A percentile compares a stretch with the other conserved stretches of the same genome.
Evolutionary conservation across 2,113 vertebrate species (phyloP).

Genomic region (Osmerus eperlanus): DNA sequence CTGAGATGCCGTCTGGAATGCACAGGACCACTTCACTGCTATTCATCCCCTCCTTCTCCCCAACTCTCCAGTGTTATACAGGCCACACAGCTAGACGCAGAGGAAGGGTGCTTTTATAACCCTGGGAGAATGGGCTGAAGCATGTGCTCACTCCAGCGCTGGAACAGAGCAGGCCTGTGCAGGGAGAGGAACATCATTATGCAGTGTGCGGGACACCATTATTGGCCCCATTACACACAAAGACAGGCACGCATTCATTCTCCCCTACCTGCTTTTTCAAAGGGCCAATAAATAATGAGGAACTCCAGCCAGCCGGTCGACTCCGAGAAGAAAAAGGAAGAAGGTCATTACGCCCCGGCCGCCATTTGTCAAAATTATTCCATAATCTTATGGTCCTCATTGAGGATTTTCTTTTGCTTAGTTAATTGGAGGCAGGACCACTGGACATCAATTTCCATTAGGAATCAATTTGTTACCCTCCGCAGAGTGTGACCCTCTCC

Average conservation of each 20-base stretch:
- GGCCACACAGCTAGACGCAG: constrained; percentile 31
- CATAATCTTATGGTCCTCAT: constrained; percentile 60
- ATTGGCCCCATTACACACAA: constrained; percentile 77
- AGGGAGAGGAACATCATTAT: constrained; percentile 65
- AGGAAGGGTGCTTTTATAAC: constrained; percentile 27
- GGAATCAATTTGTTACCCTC: constrained; percentile 60
- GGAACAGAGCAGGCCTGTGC: constrained; percentile 49
- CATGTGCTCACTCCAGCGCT: constrained; percentile 30
- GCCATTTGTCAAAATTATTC: constrained; percentile 79
- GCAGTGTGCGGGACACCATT: constrained; percentile 68
- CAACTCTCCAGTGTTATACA: constrained; percentile 1
- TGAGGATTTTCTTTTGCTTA: constrained; percentile 63
- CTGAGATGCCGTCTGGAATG: no score
- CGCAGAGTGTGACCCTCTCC: constrained; percentile 43
- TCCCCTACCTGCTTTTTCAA: constrained; percentile 75
- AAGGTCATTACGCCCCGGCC: constrained; percentile 64
- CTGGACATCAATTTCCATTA: constrained; percentile 72
- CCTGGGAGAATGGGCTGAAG: constrained; percentile 22
- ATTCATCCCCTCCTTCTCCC: not conserved
- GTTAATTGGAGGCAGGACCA: constrained; percentile 68
- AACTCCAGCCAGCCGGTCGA: constrained; percentile 43
- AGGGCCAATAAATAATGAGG: constrained; percentile 70
- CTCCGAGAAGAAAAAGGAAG: constrained; percentile 48
- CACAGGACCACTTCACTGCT: constrained; percentile 24
- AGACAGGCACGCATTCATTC: constrained; percentile 75